phyloP scores from a whole-genome alignment of 2,888 invertebrate genomes.

The Harmothoe impar region DNA sequence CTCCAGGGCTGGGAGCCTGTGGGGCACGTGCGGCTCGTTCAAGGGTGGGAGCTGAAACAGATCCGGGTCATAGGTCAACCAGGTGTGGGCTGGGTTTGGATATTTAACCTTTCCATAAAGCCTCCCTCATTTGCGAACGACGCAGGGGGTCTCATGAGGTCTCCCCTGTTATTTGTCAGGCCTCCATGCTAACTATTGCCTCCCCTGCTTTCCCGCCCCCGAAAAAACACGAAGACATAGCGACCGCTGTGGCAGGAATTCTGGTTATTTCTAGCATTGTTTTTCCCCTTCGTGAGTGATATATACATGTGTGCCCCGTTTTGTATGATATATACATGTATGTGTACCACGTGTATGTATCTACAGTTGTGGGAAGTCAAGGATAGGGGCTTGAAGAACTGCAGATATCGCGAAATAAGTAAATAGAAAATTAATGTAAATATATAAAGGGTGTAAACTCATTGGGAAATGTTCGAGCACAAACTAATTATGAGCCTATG shows the following conservation, averaged over 20 bases:
- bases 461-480: too few relatives aligned
- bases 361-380: too few relatives aligned
- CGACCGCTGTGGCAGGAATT: not conserved
- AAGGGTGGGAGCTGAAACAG: conserved; percentile 14
- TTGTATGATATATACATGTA: too few relatives aligned
- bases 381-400: too few relatives aligned
- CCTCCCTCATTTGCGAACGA: not conserved
- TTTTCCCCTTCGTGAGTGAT: too few relatives aligned
- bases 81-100: conserved; percentile 15
- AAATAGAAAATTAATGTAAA: too few relatives aligned
- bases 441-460: too few relatives aligned
- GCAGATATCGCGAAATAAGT: too few relatives aligned
- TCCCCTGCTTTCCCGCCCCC: not conserved
- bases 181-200: not conserved
- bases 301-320: too few relatives aligned
- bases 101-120: conserved; percentile 48
- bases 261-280: too few relatives aligned
- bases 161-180: not conserved
- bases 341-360: too few relatives aligned
- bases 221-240: not conserved
- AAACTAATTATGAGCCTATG: too few relatives aligned
- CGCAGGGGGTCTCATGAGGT: not conserved
- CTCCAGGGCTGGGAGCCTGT: not conserved
- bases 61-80: conserved; percentile 8
- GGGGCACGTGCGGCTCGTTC: not conserved